These are phyloP conservation scores for Phrynocephalus forsythii DNA, from an alignment of 2,797 vertebrate genomes.

Conservation along the genomic window DNA sequence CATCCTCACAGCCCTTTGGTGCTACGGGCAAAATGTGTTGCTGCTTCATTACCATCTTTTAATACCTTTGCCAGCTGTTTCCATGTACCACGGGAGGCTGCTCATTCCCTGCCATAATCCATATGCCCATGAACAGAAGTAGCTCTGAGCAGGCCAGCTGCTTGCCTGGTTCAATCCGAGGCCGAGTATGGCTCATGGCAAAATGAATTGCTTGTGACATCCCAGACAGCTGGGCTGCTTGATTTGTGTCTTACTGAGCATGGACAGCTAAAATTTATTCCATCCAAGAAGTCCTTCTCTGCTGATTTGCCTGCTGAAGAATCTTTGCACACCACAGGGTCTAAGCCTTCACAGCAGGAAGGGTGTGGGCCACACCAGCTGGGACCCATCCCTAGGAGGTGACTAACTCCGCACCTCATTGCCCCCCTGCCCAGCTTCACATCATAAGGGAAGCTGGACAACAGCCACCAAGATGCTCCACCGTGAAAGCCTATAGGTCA, in stretches of 20 bases:
- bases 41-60: not conserved
- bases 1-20: not conserved
- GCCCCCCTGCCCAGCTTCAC: not conserved
- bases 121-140: constrained; percentile 38
- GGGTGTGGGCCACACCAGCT: not conserved
- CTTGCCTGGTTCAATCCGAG: constrained; percentile 60
- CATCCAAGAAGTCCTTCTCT: not conserved
- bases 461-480: not conserved
- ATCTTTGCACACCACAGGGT: not conserved
- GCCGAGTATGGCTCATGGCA: constrained; percentile 48
- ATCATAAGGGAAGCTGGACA: not conserved
- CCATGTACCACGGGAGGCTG: constrained; percentile 18
- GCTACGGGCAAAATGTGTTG: not conserved
- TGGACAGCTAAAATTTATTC: not conserved
- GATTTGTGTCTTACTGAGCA: not conserved
- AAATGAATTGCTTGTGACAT: constrained; percentile 11
- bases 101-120: constrained; percentile 49
- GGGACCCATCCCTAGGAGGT: not conserved
- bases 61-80: constrained; percentile 30
- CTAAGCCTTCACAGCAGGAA: not conserved
- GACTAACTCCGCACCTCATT: not conserved
- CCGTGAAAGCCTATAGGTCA: not conserved
- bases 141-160: constrained; percentile 49
- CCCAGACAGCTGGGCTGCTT: constrained; percentile 37
- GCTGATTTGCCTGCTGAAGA: not conserved